These are phyloP conservation scores for Tillus elongatus DNA, from an alignment of 2,888 invertebrate genomes.

Conservation along the genomic window DNA sequence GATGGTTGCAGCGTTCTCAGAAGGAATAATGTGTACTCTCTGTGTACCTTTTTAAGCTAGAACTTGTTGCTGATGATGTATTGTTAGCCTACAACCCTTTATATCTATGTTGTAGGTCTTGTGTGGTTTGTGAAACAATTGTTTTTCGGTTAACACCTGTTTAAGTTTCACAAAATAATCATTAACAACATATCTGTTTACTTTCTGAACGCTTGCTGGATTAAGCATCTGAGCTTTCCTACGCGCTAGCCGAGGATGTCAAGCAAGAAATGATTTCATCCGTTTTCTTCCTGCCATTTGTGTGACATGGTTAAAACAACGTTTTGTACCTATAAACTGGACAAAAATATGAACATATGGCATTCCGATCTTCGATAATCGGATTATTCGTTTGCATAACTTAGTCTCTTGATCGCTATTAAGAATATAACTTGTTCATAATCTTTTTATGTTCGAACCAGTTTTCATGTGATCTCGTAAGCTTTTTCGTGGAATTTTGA, in stretches of 20 bases:
- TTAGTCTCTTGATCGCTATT: too few relatives aligned
- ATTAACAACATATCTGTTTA: not conserved
- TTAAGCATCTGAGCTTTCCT: not conserved
- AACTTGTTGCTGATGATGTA: not conserved
- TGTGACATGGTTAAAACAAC: too few relatives aligned
- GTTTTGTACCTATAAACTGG: too few relatives aligned
- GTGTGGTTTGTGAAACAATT: not conserved
- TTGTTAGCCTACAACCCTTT: conserved; percentile 3
- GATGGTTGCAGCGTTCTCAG: not conserved
- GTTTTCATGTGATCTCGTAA: too few relatives aligned
- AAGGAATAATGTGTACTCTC: not conserved
- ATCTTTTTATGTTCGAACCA: too few relatives aligned
- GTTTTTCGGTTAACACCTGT: not conserved
- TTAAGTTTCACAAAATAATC: not conserved
- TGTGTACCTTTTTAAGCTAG: not conserved
- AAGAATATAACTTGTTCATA: too few relatives aligned
- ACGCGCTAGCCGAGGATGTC: not conserved
- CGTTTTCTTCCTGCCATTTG: conserved; percentile 2
- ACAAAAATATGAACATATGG: too few relatives aligned
- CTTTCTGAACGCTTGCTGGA: not conserved
- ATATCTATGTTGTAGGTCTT: not conserved
- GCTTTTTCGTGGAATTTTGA: too few relatives aligned
- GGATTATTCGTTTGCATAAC: too few relatives aligned
- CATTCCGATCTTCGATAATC: too few relatives aligned
- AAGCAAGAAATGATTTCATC: not conserved